phyloP scores from a whole-genome alignment of 2,797 vertebrate genomes.

The Carapus acus region DNA sequence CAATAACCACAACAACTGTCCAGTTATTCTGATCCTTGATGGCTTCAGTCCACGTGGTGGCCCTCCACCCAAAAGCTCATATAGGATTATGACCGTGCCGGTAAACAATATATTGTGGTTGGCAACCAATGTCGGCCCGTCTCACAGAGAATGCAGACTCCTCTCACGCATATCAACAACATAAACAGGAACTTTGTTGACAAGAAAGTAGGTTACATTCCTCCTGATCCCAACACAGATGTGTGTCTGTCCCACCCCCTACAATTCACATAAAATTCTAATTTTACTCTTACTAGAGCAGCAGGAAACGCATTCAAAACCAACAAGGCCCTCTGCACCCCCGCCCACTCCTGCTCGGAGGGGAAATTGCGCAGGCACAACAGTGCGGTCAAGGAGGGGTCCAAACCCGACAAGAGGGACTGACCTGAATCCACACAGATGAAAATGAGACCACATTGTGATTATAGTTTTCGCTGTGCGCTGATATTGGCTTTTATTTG shows the following conservation, averaged over 20 bases:
- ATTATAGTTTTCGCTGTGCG: constrained; percentile 14
- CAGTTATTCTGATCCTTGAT: constrained; percentile 6
- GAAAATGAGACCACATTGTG: constrained; percentile 35
- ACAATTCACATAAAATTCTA: constrained; percentile 61
- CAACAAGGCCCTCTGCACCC: constrained; percentile 59
- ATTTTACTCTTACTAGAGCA: constrained; percentile 66
- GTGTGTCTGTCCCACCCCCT: constrained; percentile 45
- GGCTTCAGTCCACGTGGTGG: background rate
- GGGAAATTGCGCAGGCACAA: constrained; percentile 37
- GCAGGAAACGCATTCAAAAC: constrained; percentile 77
- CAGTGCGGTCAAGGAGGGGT: constrained; percentile 38
- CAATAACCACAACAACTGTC: background rate
- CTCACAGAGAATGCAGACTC: constrained; percentile 13
- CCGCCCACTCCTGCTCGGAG: constrained; percentile 21
- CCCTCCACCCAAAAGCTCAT: constrained; percentile 8
- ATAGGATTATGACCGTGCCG: background rate
- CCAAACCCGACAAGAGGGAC: constrained; percentile 17
- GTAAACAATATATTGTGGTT: background rate
- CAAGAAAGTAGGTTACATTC: constrained; percentile 60
- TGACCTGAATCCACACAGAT: constrained; percentile 6
- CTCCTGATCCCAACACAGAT: constrained; percentile 44
- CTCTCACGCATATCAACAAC: background rate
- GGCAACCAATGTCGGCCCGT: background rate
- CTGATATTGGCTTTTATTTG: constrained; percentile 24
- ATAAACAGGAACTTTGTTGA: constrained; percentile 44